Base-by-base conservation (phyloP, 2,797 vertebrate species). In the Schizopygopsis malacanthus region DNA sequence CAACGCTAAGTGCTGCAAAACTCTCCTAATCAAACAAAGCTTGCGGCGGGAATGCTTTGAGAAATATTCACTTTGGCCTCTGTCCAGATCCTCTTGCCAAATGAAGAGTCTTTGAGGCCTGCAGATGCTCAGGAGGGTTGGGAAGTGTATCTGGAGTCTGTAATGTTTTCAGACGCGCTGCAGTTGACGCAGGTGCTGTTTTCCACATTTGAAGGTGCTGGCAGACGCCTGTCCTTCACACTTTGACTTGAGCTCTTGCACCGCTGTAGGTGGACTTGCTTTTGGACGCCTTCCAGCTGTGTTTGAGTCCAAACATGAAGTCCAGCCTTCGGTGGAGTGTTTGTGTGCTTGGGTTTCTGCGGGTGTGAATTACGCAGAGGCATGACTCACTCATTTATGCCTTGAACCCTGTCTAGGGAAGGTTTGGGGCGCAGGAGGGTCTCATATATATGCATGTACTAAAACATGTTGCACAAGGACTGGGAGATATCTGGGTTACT, bases 1-100 rank as follows among this genome's bases (percentile, higher is more conserved):
- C 89, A 89, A 70, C 25, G 86, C 85, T 87, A 82, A 86, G 89
- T 89, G 92, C 90, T 69, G 79, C 84, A 86, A 86, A 77, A 80
- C 67, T 59, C 61, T 81, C 82, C 86, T 82, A 85, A 91, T 92
- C 79, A 90, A 91, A 89, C 88, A 90, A 90, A 92, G 92, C 89
- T 92, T 92, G 90, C 92, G 84, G 89, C 87, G 85, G 91, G 90
- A 84, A 76, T 81, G 90, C 89, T 90, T 90, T 88, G 89, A 89
- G 91, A 92, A 93, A 94, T 93, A 93, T 94, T 95, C 91, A 90
- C 88, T 91, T 94, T 94, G 94, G 94, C 73, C 79, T 78, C 45
- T 20, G 9, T 92, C 93, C 93, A 95, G 85, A 85, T 84, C 93
- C 92, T 88, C 63, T 75, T 92, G 92, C 93, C 93, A 94, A 91